Conservation (phyloP, 2,888 invertebrate species). For the Archaeoteleia sp. region DNA sequence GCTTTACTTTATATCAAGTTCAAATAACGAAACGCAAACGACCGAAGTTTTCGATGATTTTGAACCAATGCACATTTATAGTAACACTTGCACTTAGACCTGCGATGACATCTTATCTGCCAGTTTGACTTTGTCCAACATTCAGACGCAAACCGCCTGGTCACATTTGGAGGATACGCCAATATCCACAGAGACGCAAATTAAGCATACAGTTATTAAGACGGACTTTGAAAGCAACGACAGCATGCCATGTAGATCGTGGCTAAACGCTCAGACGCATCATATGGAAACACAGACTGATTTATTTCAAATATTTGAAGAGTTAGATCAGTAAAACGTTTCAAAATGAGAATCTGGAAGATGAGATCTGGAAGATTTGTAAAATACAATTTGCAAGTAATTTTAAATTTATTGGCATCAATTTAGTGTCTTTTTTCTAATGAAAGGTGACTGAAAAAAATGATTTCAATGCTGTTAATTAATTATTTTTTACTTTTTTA, state of each 20-base stretch:
- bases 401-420: too few species aligned
- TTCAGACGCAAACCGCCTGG: conserved; percentile 81
- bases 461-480: too few species aligned
- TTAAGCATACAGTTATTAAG: conserved; percentile 62
- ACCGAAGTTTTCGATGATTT: conserved; percentile 73
- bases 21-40: conserved; percentile 80
- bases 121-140: conserved; percentile 79
- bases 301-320: conserved; percentile 69
- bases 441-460: too few species aligned
- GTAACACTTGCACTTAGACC: conserved; percentile 77
- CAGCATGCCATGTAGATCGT: too few species aligned
- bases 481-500: too few species aligned
- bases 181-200: conserved; percentile 80
- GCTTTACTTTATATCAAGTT: too few species aligned
- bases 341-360: too few species aligned
- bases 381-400: too few species aligned
- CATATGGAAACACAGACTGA: conserved; percentile 78
- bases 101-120: conserved; percentile 77
- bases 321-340: conserved; percentile 53
- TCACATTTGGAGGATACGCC: too few species aligned
- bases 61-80: conserved; percentile 73
- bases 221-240: conserved; percentile 50
- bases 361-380: too few species aligned
- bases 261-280: too few species aligned
- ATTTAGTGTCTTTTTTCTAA: too few species aligned